Evolutionary conservation across 2,888 invertebrate genomes (phyloP).

Genomic region (Acholoe squamosa): DNA sequence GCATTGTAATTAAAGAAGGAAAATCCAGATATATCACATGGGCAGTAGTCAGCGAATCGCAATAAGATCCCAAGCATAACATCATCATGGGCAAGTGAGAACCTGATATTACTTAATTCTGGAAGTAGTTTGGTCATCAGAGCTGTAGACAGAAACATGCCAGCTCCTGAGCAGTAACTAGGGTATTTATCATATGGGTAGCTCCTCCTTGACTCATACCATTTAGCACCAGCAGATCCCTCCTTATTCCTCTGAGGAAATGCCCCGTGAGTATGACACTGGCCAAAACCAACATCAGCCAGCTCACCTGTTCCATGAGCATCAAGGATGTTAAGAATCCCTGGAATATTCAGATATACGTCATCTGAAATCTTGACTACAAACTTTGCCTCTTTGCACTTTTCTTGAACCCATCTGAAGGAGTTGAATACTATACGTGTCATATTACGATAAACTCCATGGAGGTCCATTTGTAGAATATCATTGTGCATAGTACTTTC

Average conservation of each 20-base stretch:
- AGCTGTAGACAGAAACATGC: not conserved
- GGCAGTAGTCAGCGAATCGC: not conserved
- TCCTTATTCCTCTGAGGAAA: not conserved
- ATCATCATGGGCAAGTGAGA: not conserved
- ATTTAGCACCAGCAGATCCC: not conserved
- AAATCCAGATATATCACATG: not conserved
- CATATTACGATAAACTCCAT: not conserved
- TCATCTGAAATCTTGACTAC: conserved; percentile 10
- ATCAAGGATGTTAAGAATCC: not conserved
- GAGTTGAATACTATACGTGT: not conserved
- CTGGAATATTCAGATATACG: not conserved
- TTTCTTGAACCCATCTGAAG: not conserved
- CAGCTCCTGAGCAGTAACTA: conserved; percentile 13
- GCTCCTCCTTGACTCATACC: not conserved
- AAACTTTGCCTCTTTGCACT: not conserved
- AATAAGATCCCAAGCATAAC: not conserved
- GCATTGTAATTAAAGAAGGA: not conserved
- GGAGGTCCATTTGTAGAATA: not conserved
- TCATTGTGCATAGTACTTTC: not conserved
- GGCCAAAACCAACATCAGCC: not conserved
- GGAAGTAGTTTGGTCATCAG: not conserved
- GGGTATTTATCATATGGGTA: not conserved
- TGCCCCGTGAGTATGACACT: not conserved
- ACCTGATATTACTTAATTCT: not conserved
- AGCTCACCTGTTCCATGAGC: not conserved